Conservation (phyloP, 2,797 vertebrate species). For the Tadarida brasiliensis region DNA sequence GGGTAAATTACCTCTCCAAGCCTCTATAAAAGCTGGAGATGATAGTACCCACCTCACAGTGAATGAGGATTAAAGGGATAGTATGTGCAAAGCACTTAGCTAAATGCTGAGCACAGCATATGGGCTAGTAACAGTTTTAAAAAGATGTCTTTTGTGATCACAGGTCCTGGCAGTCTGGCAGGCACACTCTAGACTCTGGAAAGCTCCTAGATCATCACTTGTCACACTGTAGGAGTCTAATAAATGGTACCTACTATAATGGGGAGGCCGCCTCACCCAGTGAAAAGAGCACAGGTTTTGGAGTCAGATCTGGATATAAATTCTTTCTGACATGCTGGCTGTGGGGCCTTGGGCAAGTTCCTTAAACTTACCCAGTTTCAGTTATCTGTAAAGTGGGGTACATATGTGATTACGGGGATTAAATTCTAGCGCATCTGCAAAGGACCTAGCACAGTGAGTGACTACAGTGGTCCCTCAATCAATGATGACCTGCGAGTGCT, state of each 20-base stretch:
- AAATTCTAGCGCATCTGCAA: neutral
- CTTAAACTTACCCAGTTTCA: neutral
- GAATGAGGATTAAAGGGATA: neutral
- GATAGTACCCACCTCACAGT: neutral
- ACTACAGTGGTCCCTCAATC: neutral
- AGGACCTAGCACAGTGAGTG: neutral
- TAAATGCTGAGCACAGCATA: neutral
- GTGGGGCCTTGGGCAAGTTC: slow-evolving; percentile 61
- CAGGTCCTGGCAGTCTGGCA: neutral
- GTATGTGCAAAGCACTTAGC: neutral
- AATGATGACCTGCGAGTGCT: neutral
- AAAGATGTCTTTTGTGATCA: neutral
- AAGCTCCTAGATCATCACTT: neutral
- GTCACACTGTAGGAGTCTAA: neutral
- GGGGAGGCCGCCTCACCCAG: neutral
- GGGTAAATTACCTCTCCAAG: neutral
- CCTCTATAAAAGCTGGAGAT: neutral
- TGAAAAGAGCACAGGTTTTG: neutral
- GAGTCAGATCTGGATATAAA: neutral
- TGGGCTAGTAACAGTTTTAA: neutral
- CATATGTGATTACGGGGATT: neutral
- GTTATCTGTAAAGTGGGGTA: neutral
- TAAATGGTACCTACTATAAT: neutral
- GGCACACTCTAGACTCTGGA: neutral
- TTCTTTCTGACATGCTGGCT: neutral